Conservation (phyloP, 1,140 invertebrate genomes). For the Drosophila burlai region DNA sequence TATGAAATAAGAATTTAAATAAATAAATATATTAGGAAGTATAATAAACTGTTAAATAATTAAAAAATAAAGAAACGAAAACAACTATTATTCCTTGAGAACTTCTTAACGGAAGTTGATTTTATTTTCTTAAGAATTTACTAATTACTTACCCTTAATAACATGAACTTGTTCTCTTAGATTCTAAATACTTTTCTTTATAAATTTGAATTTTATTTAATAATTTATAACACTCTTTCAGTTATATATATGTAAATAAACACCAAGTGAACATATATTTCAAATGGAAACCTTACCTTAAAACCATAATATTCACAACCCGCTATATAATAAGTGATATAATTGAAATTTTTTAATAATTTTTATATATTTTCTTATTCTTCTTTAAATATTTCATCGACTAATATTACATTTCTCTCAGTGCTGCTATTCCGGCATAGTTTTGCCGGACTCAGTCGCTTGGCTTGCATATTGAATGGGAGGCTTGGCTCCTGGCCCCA, state of each 20-base stretch:
- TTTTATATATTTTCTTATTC: neutral
- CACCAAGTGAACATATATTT: neutral
- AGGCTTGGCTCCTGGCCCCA: slow-evolving; percentile 16
- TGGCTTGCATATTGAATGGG: slow-evolving; percentile 71
- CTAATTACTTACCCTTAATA: no score
- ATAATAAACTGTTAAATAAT: no score
- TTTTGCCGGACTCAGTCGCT: slow-evolving; percentile 51
- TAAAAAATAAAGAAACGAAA: no score
- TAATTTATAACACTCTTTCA: neutral
- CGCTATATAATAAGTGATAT: neutral
- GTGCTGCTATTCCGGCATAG: slow-evolving; percentile 41
- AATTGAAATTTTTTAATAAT: neutral
- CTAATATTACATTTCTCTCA: neutral
- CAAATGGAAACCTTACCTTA: neutral
- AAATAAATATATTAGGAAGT: no score
- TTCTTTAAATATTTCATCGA: no score
- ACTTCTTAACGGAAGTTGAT: no score
- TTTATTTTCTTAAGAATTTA: no score
- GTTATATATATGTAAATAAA: no score
- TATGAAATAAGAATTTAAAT: no score
- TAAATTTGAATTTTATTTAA: neutral
- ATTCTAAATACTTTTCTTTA: neutral
- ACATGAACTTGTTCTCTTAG: no score
- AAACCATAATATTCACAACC: neutral
- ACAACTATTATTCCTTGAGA: no score